Base-by-base conservation (phyloP, 2,888 invertebrate species). In the Acleris cristana region DNA sequence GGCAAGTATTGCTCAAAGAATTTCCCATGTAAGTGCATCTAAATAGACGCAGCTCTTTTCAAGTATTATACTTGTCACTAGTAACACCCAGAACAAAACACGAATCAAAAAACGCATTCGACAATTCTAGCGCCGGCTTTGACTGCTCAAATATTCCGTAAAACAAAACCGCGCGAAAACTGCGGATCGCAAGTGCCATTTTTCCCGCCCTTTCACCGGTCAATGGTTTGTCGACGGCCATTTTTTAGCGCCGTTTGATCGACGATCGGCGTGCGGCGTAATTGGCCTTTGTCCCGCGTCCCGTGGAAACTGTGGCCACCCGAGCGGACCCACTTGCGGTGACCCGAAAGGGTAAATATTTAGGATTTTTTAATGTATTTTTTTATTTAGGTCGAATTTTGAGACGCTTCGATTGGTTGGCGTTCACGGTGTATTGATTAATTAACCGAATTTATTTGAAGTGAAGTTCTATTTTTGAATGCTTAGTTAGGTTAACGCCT, bases 241-340 rank as follows among this genome's bases (percentile, higher is more conserved):
- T 75, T 77, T 79, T 77, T 78, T 74, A 74, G 70, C 72, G 71
- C 56, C 64, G 65, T 66, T 65, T 65, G 65, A 65, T 56, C 53
- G 52, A 52, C 62, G 62, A 62, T 67, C 66, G 62, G 21, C 56
- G 65, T 40, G 14, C 56, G 72, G 52, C 71, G 74, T 79, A 79
- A 79, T 80, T 79, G 80, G 75, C 72, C 78, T 79, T 76, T 77
- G 80, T 79, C 63, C 58, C 30, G 54, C 54, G 51, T 30, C 26
- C 57, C 64, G 57, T 52, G 40, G 53, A 72, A 72, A 73, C 71
- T 72, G 72, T 70, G 74, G 71, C 69, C 70, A 64, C 68, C 70
- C 70, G 70, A 70, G 48, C 60, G 40, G 40, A 40, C 34, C 34
- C 40, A 40, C 40, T 26, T 51, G 45, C 55, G 62, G 12, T 34